phyloP scores from a whole-genome alignment of 2,113 vertebrate species.

The Malaclemys terrapin region DNA sequence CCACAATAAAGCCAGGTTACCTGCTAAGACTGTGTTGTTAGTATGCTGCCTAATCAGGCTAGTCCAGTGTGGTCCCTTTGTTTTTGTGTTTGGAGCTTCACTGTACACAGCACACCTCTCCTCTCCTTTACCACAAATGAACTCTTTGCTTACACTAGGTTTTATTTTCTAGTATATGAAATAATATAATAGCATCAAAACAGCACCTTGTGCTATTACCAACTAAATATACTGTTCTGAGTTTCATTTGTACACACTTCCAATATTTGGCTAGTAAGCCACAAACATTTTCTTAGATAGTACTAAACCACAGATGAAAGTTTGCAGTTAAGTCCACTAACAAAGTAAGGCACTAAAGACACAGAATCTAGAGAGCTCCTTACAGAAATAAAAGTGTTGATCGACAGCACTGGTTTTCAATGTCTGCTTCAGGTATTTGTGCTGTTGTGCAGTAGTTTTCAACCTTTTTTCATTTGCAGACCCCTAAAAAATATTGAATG shows the following conservation, averaged over 20 bases:
- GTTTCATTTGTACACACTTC: neutral
- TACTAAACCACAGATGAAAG: neutral
- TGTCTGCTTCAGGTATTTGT: conserved; percentile 8
- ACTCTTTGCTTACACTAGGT: conserved; percentile 41
- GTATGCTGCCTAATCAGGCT: conserved; percentile 45
- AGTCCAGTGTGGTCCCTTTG: neutral
- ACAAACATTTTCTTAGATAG: neutral
- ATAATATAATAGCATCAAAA: conserved; percentile 11
- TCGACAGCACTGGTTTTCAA: neutral
- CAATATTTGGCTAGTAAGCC: neutral
- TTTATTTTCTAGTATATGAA: conserved; percentile 1
- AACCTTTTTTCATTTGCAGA: neutral
- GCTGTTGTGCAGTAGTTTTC: neutral
- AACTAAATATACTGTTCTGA: rapidly evolving
- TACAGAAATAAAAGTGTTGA: conserved; percentile 1
- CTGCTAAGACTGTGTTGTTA: conserved; percentile 25
- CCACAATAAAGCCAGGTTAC: neutral
- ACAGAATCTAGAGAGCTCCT: neutral
- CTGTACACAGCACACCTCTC: neutral
- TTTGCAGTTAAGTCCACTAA: neutral
- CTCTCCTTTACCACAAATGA: conserved; percentile 37
- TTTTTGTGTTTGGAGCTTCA: neutral
- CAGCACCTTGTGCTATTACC: neutral
- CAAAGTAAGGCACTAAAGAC: conserved; percentile 24
- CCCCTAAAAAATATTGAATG: neutral